Conservation (phyloP, 2,113 vertebrate species). For the Dasyurus viverrinus region DNA sequence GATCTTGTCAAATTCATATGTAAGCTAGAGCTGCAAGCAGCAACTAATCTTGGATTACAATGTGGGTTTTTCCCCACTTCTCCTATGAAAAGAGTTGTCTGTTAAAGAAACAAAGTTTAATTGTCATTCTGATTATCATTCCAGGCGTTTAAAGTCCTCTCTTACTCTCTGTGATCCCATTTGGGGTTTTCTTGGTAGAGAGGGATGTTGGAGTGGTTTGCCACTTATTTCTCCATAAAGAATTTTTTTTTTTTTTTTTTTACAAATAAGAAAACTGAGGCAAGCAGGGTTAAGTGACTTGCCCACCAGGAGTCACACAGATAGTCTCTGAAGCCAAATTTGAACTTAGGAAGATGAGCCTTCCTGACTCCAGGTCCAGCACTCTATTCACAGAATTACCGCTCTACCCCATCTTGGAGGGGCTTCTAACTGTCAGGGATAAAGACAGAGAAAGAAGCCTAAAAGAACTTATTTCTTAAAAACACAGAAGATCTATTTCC, state of each 20-base stretch:
- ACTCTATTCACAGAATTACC: too few relatives aligned
- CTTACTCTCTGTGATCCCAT: not conserved
- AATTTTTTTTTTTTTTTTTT: not conserved
- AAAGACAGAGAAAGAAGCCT: not conserved
- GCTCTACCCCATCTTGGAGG: not conserved
- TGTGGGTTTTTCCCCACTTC: too few relatives aligned
- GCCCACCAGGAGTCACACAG: not conserved
- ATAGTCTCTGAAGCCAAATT: not conserved
- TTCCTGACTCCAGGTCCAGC: too few relatives aligned
- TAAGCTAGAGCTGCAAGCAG: not conserved
- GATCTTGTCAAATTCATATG: too few relatives aligned
- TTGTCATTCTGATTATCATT: not conserved
- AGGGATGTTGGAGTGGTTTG: not conserved
- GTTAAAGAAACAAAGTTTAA: not conserved
- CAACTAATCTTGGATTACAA: not conserved
- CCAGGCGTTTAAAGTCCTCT: not conserved
- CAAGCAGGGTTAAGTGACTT: not conserved
- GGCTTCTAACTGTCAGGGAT: not conserved
- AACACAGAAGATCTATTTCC: not conserved
- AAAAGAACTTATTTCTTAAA: not conserved
- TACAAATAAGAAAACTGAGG: not conserved
- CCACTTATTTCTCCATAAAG: not conserved
- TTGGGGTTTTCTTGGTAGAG: not conserved
- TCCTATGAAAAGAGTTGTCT: not conserved
- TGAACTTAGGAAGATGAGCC: too few relatives aligned